These are phyloP conservation scores for Anarsia innoxiella DNA, from an alignment of 2,888 invertebrate species.

Conservation along the genomic window DNA sequence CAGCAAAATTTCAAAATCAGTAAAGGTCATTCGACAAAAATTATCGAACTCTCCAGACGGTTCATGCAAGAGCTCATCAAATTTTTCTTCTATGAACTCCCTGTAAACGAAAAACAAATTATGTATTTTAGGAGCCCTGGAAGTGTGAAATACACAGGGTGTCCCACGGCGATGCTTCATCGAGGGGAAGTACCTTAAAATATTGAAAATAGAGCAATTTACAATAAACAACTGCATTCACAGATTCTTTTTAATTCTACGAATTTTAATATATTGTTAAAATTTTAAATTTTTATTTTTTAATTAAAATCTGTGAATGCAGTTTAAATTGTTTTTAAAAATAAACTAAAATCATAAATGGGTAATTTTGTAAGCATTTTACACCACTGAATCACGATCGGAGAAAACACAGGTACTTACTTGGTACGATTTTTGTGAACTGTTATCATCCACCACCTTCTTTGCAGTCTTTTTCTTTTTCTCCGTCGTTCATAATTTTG, in stretches of 20 bases:
- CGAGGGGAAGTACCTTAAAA: background rate
- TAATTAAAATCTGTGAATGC: background rate
- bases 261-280: conserved; percentile 4
- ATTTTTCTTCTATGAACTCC: conserved; percentile 18
- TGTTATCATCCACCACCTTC: conserved; percentile 22
- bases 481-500: conserved; percentile 4
- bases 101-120: conserved; percentile 13
- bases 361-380: too few relatives aligned
- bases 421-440: conserved; percentile 17
- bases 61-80: conserved; percentile 25
- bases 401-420: conserved; percentile 16
- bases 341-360: too few relatives aligned
- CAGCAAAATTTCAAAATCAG: conserved; percentile 29
- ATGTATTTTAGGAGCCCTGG: conserved; percentile 16
- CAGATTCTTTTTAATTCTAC: conserved; percentile 16
- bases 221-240: too few relatives aligned
- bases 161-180: conserved; percentile 1
- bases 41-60: conserved; percentile 29
- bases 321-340: conserved; percentile 18
- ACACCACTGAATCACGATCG: too few relatives aligned
- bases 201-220: conserved; percentile 13
- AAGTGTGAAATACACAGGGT: conserved; percentile 16
- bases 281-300: background rate
- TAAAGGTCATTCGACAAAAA: conserved; percentile 16
- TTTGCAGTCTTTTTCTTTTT: conserved; percentile 13